Evolutionary conservation across 2,113 vertebrate genomes (phyloP).

Genomic region (Delphinus delphis): DNA sequence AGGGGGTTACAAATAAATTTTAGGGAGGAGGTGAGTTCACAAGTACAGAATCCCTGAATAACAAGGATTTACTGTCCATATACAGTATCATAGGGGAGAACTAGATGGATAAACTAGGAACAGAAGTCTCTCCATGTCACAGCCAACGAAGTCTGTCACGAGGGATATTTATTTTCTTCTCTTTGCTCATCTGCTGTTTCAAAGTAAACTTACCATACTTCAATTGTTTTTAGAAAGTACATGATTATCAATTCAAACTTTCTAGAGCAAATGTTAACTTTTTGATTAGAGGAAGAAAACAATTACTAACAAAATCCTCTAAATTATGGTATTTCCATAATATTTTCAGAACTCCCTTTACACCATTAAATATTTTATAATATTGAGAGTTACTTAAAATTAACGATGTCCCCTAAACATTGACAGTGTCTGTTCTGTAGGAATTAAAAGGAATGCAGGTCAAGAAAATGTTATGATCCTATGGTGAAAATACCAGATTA

Average conservation of each 20-base stretch:
- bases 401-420: background rate
- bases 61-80: background rate
- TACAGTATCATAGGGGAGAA: accelerated
- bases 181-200: background rate
- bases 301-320: background rate
- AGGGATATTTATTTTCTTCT: background rate
- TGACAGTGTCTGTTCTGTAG: background rate
- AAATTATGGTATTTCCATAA: background rate
- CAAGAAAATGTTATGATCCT: background rate
- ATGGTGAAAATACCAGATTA: background rate
- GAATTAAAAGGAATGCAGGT: background rate
- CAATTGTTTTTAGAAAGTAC: background rate
- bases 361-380: background rate
- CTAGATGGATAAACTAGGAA: background rate
- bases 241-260: background rate
- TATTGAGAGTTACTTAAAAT: background rate
- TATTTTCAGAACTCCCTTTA: background rate
- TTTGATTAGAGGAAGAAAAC: background rate
- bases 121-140: background rate
- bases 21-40: background rate
- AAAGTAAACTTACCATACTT: background rate
- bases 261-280: background rate
- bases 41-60: background rate
- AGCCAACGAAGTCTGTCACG: background rate
- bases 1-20: background rate